A percentile compares a stretch with the other conserved stretches of the same genome.
These are phyloP conservation scores for Lochmaea crataegi DNA, from an alignment of 2,888 invertebrate species.

Conservation along the genomic window DNA sequence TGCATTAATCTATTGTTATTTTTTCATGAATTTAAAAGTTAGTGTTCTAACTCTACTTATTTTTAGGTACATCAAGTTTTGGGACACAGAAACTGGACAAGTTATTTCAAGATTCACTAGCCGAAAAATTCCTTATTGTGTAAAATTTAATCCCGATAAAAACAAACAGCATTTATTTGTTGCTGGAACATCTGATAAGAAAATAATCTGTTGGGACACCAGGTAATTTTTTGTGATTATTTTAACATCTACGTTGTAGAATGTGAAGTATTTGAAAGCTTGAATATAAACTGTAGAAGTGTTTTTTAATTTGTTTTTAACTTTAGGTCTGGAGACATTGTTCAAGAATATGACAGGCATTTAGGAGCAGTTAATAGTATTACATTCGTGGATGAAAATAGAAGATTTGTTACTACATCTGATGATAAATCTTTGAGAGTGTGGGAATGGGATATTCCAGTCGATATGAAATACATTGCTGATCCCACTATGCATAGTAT, in stretches of 20 bases:
- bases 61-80: slow-evolving; percentile 88
- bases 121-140: slow-evolving; percentile 97
- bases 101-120: slow-evolving; percentile 91
- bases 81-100: slow-evolving; percentile 98
- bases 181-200: slow-evolving; percentile 98
- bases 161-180: slow-evolving; percentile 98
- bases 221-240: slow-evolving; percentile 62
- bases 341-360: slow-evolving; percentile 85
- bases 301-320: neutral
- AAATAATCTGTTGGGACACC: slow-evolving; percentile 99
- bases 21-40: neutral
- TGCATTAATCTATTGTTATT: neutral
- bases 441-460: slow-evolving; percentile 99
- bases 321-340: slow-evolving; percentile 63
- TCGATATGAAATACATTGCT: slow-evolving; percentile 99
- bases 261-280: too few relatives aligned
- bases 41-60: slow-evolving; percentile 24
- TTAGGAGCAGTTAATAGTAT: slow-evolving; percentile 98
- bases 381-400: slow-evolving; percentile 98
- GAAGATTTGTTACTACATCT: slow-evolving; percentile 97
- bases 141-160: slow-evolving; percentile 97
- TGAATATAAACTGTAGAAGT: too few relatives aligned
- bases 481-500: slow-evolving; percentile 99
- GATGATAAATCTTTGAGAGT: slow-evolving; percentile 99
- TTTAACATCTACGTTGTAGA: neutral